These are phyloP conservation scores for Trichechus manatus DNA, from an alignment of 2,113 vertebrate species.

Conservation along the genomic window DNA sequence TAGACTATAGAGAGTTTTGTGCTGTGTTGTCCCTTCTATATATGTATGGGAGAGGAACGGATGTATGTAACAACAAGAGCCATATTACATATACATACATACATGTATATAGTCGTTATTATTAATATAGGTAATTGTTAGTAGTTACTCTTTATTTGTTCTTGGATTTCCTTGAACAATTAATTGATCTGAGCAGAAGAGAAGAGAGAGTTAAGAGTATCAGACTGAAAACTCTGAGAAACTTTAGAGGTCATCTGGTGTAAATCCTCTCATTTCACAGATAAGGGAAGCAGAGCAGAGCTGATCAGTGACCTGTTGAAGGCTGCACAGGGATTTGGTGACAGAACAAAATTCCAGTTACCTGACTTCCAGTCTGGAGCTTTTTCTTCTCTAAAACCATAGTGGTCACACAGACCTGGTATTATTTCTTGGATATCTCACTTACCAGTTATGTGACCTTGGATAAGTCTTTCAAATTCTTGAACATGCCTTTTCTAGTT, in stretches of 20 bases:
- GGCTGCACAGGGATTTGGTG: constrained; percentile 45
- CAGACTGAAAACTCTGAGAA: constrained; percentile 22
- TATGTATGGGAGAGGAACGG: background rate
- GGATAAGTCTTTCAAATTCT: constrained; percentile 33
- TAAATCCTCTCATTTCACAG: constrained; percentile 60
- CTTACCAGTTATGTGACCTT: constrained; percentile 50
- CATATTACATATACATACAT: background rate
- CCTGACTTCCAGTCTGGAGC: background rate
- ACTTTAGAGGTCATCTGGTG: constrained; percentile 52
- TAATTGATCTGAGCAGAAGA: constrained; percentile 4
- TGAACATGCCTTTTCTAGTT: constrained; percentile 20
- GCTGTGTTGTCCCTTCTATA: background rate
- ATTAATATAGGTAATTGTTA: background rate
- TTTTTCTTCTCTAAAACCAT: constrained; percentile 32
- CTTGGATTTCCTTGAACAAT: constrained; percentile 33
- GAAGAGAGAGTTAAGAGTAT: constrained; percentile 50
- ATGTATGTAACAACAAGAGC: background rate
- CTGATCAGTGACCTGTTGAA: constrained; percentile 64
- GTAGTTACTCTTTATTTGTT: background rate
- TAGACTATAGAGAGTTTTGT: background rate
- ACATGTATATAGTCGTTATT: background rate
- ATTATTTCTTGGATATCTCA: constrained; percentile 34
- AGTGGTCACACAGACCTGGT: background rate
- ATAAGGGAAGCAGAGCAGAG: constrained; percentile 68
- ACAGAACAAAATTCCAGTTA: constrained; percentile 61